phyloP scores from a whole-genome alignment of 2,797 vertebrate species.

The Scolopax bukidnonensis region DNA sequence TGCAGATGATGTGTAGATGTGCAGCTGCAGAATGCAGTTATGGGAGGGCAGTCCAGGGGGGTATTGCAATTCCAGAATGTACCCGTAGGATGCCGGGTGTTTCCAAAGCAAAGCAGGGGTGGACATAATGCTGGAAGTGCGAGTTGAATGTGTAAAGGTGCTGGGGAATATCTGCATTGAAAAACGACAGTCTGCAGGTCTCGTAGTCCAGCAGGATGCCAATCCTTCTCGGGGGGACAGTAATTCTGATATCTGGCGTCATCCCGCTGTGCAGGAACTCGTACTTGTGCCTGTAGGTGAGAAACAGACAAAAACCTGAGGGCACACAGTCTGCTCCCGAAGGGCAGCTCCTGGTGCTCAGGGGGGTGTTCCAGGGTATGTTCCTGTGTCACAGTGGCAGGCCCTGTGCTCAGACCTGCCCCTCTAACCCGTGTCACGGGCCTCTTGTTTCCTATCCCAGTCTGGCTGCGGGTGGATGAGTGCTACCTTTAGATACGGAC shows the following conservation, averaged over 20 bases:
- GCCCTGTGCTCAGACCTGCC: background rate
- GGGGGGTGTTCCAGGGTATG: background rate
- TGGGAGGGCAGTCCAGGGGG: constrained; percentile 55
- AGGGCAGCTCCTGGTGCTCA: background rate
- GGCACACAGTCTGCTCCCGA: background rate
- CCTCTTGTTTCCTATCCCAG: background rate
- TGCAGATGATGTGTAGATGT: background rate
- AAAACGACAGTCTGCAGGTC: constrained; percentile 86
- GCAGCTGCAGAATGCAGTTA: background rate
- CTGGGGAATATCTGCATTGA: constrained; percentile 86
- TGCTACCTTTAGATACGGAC: background rate
- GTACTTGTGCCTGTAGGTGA: constrained; percentile 85
- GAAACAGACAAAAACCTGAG: background rate
- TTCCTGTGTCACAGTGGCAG: background rate
- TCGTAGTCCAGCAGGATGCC: constrained; percentile 90
- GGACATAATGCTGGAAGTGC: constrained; percentile 82
- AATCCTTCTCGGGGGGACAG: constrained; percentile 82
- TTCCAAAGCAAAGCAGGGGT: constrained; percentile 92
- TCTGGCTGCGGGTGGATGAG: background rate
- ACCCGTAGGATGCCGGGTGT: constrained; percentile 86
- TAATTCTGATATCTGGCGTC: constrained; percentile 91
- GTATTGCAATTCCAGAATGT: constrained; percentile 79
- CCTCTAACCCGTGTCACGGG: rapidly evolving
- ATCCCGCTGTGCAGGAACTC: constrained; percentile 89
- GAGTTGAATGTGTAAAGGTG: constrained; percentile 88